Conservation (phyloP, 2,797 vertebrate species). For the Odontamblyopus lacepedii region DNA sequence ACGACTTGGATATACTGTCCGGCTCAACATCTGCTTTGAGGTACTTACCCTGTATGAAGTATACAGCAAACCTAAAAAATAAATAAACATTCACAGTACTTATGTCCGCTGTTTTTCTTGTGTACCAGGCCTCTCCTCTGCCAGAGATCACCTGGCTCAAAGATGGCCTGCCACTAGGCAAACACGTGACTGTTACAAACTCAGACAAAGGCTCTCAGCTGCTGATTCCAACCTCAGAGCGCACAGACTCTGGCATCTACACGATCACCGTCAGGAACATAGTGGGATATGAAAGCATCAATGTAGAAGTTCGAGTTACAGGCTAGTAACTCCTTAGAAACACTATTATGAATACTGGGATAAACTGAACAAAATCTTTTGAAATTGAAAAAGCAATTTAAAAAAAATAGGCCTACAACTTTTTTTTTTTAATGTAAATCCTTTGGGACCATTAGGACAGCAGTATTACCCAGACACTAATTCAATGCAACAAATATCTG, state of each 20-base stretch:
- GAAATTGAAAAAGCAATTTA: background rate
- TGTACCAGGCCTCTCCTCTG: constrained; percentile 81
- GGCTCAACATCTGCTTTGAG: constrained; percentile 83
- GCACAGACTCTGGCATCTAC: constrained; percentile 82
- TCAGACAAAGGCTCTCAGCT: constrained; percentile 80
- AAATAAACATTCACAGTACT: background rate
- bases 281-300: constrained; percentile 78
- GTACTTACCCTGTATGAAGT: constrained; percentile 56
- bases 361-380: background rate
- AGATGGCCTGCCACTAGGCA: constrained; percentile 77
- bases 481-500: background rate
- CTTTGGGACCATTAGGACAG: background rate
- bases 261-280: constrained; percentile 76
- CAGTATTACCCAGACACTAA: background rate
- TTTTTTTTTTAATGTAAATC: background rate
- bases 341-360: background rate
- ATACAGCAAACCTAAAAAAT: background rate
- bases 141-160: constrained; percentile 86
- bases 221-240: constrained; percentile 81
- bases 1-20: constrained; percentile 80
- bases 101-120: constrained; percentile 3
- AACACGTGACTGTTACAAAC: constrained; percentile 74
- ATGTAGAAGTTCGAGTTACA: constrained; percentile 83
- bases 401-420: background rate
- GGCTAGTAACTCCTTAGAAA: constrained; percentile 70